phyloP scores from a whole-genome alignment of 2,113 vertebrate genomes.

The Rhynchopsitta pachyrhyncha region DNA sequence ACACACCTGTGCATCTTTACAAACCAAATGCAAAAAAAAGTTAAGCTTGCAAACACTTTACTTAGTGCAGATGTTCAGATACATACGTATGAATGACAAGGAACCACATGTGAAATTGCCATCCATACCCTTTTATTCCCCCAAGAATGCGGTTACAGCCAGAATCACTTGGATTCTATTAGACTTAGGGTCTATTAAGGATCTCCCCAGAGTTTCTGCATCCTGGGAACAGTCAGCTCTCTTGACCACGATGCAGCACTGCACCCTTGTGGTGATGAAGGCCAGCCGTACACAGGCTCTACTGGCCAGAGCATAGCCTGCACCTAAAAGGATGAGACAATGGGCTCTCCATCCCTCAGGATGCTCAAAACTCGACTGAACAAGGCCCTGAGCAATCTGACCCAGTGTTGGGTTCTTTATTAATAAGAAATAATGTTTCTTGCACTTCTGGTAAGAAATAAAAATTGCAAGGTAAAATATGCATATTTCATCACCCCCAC shows the following conservation, averaged over 20 bases:
- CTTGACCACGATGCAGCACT: not conserved
- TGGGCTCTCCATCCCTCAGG: not conserved
- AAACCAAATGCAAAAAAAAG: not conserved
- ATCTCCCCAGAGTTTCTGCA: not conserved
- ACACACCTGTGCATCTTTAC: not conserved
- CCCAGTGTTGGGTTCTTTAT: not conserved
- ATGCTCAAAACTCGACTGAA: not conserved
- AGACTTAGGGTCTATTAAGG: not conserved
- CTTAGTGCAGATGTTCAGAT: not conserved
- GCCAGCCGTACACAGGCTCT: fast-evolving
- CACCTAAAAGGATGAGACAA: fast-evolving
- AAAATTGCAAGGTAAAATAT: not conserved
- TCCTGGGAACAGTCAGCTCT: not conserved
- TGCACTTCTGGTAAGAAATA: not conserved
- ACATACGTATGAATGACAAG: fast-evolving
- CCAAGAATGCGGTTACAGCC: not conserved
- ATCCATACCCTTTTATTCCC: not conserved
- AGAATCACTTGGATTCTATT: not conserved
- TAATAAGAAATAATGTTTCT: not conserved
- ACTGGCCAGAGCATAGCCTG: not conserved
- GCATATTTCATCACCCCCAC: not conserved
- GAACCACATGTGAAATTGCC: not conserved
- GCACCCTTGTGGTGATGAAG: not conserved
- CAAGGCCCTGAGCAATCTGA: not conserved
- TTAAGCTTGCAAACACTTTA: not conserved